Evolutionary conservation across 2,888 invertebrate species (phyloP), one percentile per base, ranked within the genome.

Genomic region (Drosophila rellima): DNA sequence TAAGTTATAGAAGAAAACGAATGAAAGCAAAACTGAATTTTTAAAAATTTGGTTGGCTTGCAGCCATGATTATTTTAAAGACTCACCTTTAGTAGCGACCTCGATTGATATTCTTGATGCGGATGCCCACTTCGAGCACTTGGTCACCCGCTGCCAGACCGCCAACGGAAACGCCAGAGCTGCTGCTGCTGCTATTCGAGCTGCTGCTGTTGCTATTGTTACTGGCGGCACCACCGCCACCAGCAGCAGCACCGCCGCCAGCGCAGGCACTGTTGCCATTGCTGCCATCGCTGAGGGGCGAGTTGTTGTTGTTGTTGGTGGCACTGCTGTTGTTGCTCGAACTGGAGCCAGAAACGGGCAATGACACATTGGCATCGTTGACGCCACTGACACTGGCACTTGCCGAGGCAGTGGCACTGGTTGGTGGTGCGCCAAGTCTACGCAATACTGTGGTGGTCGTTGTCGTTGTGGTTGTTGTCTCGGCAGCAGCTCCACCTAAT

Each of bases 121-220:
- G 91, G 69, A 92, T 92, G 69, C 91, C 92, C 48, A 92, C 92
- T 78, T 92, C 92, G 51, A 92, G 80, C 48, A 92, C 91, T 70
- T 92, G 92, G 37, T 92, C 92, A n/a, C 3, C 82, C 86, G 20
- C 35, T 45, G 18, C 56, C n/a, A 35, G n/a, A n/a, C 35, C 66
- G 10, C 56, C 63, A 26, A 44, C 60, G 18, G 63, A 23, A 20
- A 57, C 65, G 0, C 50, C 63, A 26, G 37, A 18, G 37, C 26
- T 56, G 57, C 63, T 70, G 35, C 57, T 70, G 52, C 65, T 74
- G 70, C 64, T 84, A 59, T 67, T 66, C 15, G 74, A 68, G 8
- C 64, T 70, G 56, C 57, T 72, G 57, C 47, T 39, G 40, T 74
- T n/a, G 54, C 11, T 13, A 7, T 13, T 33, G 59, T 40, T 59